Percentiles rank a stretch among this genome's conserved stretches.
phyloP scores from a whole-genome alignment of 2,888 invertebrate genomes.

The Nemotelus pantherinus region DNA sequence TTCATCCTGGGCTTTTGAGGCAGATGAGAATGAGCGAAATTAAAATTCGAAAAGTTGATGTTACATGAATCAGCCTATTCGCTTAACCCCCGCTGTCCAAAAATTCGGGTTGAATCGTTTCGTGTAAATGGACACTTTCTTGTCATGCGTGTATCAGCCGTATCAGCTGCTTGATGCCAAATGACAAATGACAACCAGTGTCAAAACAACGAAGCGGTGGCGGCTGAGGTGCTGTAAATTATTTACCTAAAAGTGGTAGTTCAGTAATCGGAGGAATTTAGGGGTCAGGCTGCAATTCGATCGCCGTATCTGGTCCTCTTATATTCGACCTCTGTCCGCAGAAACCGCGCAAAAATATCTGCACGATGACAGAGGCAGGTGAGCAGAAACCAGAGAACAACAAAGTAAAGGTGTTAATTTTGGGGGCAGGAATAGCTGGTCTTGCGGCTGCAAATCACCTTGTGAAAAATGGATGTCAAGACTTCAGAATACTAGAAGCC shows the following conservation, averaged over 20 bases:
- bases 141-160: neutral
- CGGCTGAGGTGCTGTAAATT: neutral
- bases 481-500: slow-evolving; percentile 84
- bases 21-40: too few relatives aligned
- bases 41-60: too few relatives aligned
- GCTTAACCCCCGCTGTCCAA: too few relatives aligned
- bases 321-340: too few relatives aligned
- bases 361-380: slow-evolving; percentile 43
- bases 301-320: too few relatives aligned
- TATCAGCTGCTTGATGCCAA: neutral
- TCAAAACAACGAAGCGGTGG: slow-evolving; percentile 1
- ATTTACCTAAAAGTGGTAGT: neutral
- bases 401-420: slow-evolving; percentile 75
- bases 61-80: too few relatives aligned
- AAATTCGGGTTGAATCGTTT: neutral
- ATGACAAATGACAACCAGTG: neutral
- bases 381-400: slow-evolving; percentile 11
- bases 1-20: too few relatives aligned
- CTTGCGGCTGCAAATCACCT: slow-evolving; percentile 86
- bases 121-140: neutral
- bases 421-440: slow-evolving; percentile 85
- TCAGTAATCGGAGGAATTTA: too few relatives aligned
- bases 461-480: slow-evolving; percentile 79
- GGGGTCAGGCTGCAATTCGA: too few relatives aligned
- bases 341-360: neutral